These are phyloP conservation scores for Myiothlypis chrysogaster DNA, from an alignment of 2,797 vertebrate species.

Conservation along the genomic window DNA sequence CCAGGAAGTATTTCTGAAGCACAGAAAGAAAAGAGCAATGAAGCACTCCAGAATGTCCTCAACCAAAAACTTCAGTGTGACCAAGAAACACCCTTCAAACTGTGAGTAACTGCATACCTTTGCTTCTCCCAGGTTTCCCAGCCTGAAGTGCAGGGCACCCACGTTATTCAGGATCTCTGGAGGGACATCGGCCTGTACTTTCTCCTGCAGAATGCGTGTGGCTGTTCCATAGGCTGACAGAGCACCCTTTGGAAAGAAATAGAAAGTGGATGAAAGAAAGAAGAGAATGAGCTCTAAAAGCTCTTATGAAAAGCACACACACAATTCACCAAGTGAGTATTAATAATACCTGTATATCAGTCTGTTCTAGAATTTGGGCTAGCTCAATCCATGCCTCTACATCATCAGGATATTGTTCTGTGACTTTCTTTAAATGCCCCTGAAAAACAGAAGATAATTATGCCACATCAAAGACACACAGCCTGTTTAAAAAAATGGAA, in stretches of 20 bases:
- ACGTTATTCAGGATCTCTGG: slow-evolving; percentile 99
- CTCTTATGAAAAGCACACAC: not conserved
- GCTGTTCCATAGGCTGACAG: slow-evolving; percentile 97
- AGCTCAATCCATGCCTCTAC: slow-evolving; percentile 99
- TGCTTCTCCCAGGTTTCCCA: slow-evolving; percentile 96
- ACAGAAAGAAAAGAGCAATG: slow-evolving; percentile 1
- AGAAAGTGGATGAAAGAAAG: not conserved
- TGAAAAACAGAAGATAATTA: slow-evolving; percentile 58
- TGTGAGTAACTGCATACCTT: slow-evolving; percentile 79
- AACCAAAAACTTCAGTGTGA: not conserved
- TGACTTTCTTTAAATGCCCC: slow-evolving; percentile 98
- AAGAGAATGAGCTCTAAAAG: not conserved
- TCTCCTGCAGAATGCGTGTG: slow-evolving; percentile 97
- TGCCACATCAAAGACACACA: not conserved
- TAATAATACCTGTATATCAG: slow-evolving; percentile 89
- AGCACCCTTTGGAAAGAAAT: slow-evolving; percentile 77
- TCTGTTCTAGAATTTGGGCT: slow-evolving; percentile 97
- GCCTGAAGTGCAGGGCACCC: slow-evolving; percentile 95
- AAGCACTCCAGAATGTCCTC: not conserved
- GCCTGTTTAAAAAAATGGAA: not conserved
- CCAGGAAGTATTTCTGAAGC: slow-evolving; percentile 94
- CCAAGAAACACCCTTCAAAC: not conserved
- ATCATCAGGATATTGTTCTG: slow-evolving; percentile 97
- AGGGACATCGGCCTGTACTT: slow-evolving; percentile 96
- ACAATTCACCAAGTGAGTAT: not conserved